Evolutionary conservation across 2,113 vertebrate species (phyloP), one percentile per base, ranked within the genome.

Genomic region (Rhabdomys dilectus): DNA sequence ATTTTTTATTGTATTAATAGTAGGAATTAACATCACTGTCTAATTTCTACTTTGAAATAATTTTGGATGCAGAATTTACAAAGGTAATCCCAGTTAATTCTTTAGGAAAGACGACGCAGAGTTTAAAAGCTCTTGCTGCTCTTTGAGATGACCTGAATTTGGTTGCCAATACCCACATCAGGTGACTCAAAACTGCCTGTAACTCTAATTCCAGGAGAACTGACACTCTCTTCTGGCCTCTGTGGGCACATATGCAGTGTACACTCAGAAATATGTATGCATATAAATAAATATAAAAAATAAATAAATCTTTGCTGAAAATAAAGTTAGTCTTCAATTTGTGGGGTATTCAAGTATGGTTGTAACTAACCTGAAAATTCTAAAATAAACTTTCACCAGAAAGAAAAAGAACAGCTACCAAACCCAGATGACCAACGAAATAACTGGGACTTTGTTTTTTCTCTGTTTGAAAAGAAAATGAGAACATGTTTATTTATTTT

Each of bases 321-420:
- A 53, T 80, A 4, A 64, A 70, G 39, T 85, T 91, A 78, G 68
- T 70, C 62, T 88, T 93, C 84, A 87, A 48, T 56, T 95, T 82
- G n/a, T 48, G 68, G 53, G 73, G 56, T 84, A 85, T 66, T 91
- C 22, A 56, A 62, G 76, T 62, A 39, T 93, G 29, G 62, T 72
- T 89, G 22, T 81, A 31, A 72, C 62, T 56, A 93, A 96, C 73
- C 42, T 80, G 24, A 66, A 91, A 4, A 36, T 53, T 80, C 48
- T 80, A 53, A 39, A 88, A 51, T 84, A 92, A 82, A 96, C 45
- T 84, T 82, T 92, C 70, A 94, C 80, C 86, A 94, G 53, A 88
- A 95, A 90, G 39, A 84, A 17, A 84, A 92, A 76, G 1, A 88
- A 11, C 34, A 90, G 56, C 12, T 92, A 42, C 62, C 62, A 91